Conservation (phyloP, 2,888 invertebrate species). For the Asteroscopus sphinx region DNA sequence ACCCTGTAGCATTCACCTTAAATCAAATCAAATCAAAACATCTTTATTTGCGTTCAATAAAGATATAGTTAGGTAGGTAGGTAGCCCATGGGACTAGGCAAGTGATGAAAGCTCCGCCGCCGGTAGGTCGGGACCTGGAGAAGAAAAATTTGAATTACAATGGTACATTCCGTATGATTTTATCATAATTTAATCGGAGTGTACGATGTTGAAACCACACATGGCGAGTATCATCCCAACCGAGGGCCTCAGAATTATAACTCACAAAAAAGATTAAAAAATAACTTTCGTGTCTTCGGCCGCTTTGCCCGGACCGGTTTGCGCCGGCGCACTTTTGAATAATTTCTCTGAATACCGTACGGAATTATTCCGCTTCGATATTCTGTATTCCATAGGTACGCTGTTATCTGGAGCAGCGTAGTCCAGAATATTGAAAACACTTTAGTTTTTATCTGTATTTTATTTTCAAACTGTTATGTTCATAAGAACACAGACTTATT, state of each 20-base stretch:
- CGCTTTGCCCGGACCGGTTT: constrained; percentile 62
- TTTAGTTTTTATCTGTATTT: constrained; percentile 1
- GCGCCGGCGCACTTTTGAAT: constrained; percentile 63
- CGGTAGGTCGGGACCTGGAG: too few species aligned
- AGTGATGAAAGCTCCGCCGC: too few species aligned
- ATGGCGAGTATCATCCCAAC: constrained; percentile 27
- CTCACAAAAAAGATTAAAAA: constrained; percentile 59
- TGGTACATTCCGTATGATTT: too few species aligned
- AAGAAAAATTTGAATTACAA: too few species aligned
- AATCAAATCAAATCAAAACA: too few species aligned
- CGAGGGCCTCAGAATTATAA: constrained; percentile 47
- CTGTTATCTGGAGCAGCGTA: constrained; percentile 45
- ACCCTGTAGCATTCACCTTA: too few species aligned
- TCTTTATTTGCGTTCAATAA: too few species aligned
- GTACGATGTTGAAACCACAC: constrained; percentile 1
- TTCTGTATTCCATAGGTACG: too few species aligned
- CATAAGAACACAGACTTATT: too few species aligned
- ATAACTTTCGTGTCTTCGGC: constrained; percentile 49
- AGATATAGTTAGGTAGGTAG: too few species aligned
- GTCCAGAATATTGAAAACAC: constrained; percentile 6
- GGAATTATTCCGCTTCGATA: constrained; percentile 57
- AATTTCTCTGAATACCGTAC: constrained; percentile 64
- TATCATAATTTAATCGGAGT: not conserved
- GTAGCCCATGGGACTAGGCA: too few species aligned
- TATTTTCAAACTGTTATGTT: too few species aligned